Conservation (phyloP, 1,140 invertebrate species). For the Homalodisca vitripennis region DNA sequence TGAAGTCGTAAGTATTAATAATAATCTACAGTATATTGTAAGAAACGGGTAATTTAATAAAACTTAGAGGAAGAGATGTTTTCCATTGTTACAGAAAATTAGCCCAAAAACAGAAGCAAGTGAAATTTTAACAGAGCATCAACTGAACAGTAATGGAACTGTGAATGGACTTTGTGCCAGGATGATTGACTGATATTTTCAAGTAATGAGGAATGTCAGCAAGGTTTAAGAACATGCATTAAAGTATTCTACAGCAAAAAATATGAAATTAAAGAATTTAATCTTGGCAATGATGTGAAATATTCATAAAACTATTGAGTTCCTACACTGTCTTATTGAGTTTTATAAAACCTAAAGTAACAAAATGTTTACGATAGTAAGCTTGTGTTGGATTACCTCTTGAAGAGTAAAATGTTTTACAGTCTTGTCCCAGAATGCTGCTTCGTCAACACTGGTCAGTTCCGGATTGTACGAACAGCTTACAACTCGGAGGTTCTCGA, state of each 20-base stretch:
- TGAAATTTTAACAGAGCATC: too few species aligned
- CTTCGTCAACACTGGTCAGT: not conserved
- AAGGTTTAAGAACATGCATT: too few species aligned
- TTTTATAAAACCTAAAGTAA: too few species aligned
- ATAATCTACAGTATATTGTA: not conserved
- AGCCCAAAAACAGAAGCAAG: not conserved
- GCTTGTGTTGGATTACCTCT: not conserved
- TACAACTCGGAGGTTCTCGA: constrained; percentile 10
- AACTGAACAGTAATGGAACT: too few species aligned
- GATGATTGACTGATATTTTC: too few species aligned
- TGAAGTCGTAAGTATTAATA: not conserved
- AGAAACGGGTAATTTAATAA: not conserved
- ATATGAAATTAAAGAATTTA: too few species aligned
- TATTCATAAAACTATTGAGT: too few species aligned
- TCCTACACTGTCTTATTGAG: too few species aligned
- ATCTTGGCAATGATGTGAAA: too few species aligned
- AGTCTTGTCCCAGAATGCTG: constrained; percentile 14
- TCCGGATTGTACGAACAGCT: constrained; percentile 26
- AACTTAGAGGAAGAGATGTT: not conserved
- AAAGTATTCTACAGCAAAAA: too few species aligned
- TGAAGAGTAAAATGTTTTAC: not conserved
- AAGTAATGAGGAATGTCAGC: too few species aligned
- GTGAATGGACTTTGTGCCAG: too few species aligned
- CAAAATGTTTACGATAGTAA: not conserved
- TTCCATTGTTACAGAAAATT: not conserved